Evolutionary conservation across 2,888 invertebrate species (phyloP), one percentile per base, ranked within the genome.

Genomic region (Archips crataeganus): DNA sequence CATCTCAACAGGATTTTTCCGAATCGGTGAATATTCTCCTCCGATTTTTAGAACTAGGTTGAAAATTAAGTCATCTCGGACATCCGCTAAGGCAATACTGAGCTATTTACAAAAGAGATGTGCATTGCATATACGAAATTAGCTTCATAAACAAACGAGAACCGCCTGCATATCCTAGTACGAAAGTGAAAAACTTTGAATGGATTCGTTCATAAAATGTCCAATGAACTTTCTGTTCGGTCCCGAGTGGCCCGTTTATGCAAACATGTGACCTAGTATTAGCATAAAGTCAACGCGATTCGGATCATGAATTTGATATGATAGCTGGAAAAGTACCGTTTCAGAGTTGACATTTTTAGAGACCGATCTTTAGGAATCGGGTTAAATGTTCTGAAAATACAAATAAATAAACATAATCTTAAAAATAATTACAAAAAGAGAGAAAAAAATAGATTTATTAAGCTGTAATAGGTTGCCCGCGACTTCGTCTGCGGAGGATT

Each of bases 221-320:
- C 47, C 63, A 45, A 5, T 63, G 47, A 47, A 47, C 63, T 63
- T 63, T 63, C 23, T 47, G 1, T 54, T 10, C 32, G 57, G 32
- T 57, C 57, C 57, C 57, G 32, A 57, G 57, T 11, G 57, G 23
- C 57, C n/a, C 60, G 63, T 47, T 63, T 63, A 63, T 63, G 32
- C 45, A 63, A 63, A 47, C 15, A 45, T 45, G 23, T 13, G 32
- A 47, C 47, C 63, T 13, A 32, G 34, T 32, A 45, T 63, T 63
- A 63, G n/a, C 47, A 63, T 63, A 45, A 63, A 63, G 63, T 47
- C 63, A 34, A 63, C 63, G 32, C 32, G 63, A 32, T 47, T 47
- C 9, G 45, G 34, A 63, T 45, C 32, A 63, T 63, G 47, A 63
- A 34, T 63, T 13, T 47, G 63, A 47, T 63, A 34, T 57, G 32